Evolutionary conservation across 2,888 invertebrate genomes (phyloP).

Genomic region (Tachina grossa): DNA sequence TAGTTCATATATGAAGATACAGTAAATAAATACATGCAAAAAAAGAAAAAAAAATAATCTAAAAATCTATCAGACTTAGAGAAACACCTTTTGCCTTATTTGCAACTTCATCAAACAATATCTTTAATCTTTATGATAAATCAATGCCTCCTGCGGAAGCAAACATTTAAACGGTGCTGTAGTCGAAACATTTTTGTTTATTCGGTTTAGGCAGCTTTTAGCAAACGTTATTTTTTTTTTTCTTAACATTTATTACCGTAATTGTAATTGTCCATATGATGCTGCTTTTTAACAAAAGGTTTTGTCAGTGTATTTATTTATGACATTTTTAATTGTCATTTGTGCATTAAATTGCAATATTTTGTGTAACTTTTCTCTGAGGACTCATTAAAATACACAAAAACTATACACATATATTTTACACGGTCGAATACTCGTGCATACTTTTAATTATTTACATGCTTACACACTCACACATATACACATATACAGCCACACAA

Average conservation of each 20-base stretch:
- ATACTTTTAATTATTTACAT: too few relatives aligned
- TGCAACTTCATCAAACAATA: too few relatives aligned
- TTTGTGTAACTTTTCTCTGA: conserved; percentile 55
- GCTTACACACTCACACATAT: not conserved
- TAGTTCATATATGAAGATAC: too few relatives aligned
- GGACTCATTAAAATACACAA: conserved; percentile 55
- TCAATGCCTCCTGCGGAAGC: too few relatives aligned
- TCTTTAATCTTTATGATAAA: too few relatives aligned
- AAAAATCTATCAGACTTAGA: too few relatives aligned
- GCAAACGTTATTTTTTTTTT: not conserved
- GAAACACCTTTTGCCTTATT: too few relatives aligned
- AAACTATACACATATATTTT: conserved; percentile 15
- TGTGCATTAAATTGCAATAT: conserved; percentile 64
- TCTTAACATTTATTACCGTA: conserved; percentile 3
- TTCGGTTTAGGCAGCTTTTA: too few relatives aligned
- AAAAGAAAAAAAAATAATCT: too few relatives aligned
- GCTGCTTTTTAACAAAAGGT: conserved; percentile 18
- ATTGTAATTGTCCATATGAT: conserved; percentile 15
- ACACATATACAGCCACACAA: not conserved
- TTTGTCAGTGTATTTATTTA: conserved; percentile 41
- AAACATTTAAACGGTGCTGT: not conserved
- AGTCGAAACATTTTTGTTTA: not conserved
- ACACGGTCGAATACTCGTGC: conserved; percentile 1
- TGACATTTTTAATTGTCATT: conserved; percentile 56
- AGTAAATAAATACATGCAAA: too few relatives aligned